phyloP scores from a whole-genome alignment of 1,140 invertebrate species.

The Heliconius melpomene region DNA sequence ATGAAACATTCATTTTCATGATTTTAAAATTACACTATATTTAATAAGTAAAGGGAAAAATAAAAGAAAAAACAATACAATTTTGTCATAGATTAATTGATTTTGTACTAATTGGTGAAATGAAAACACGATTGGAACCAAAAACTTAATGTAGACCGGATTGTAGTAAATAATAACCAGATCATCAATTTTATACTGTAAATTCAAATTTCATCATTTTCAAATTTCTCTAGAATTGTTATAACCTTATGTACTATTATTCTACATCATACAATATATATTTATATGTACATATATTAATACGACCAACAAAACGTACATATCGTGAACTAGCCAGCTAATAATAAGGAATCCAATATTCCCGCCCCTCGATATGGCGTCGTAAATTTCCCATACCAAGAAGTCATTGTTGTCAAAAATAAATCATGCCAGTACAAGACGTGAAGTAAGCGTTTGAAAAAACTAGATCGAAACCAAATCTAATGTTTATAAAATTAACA shows the following conservation, averaged over 20 bases:
- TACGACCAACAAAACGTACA: neutral
- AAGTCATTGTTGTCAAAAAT: slow-evolving; percentile 71
- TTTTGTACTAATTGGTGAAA: too few species aligned
- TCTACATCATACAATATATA: neutral
- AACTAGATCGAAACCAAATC: slow-evolving; percentile 44
- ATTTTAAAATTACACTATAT: neutral
- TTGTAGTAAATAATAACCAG: too few species aligned
- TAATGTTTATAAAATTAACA: slow-evolving; percentile 35
- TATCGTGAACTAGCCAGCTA: slow-evolving; percentile 33
- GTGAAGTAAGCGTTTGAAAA: slow-evolving; percentile 44
- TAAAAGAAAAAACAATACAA: too few species aligned
- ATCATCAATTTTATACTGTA: neutral
- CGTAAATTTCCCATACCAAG: slow-evolving; percentile 75
- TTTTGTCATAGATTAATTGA: too few species aligned
- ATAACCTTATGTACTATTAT: neutral
- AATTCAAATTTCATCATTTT: neutral
- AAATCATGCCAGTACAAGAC: slow-evolving; percentile 71
- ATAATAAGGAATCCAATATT: slow-evolving; percentile 44
- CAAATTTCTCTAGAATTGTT: neutral
- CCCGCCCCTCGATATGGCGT: slow-evolving; percentile 60
- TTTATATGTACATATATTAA: neutral
- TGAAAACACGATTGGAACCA: too few species aligned
- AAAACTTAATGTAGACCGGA: too few species aligned
- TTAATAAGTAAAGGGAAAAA: too few species aligned
- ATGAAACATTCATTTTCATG: neutral